Conservation (phyloP, 2,888 invertebrate genomes). For the Byasa hedistus region DNA sequence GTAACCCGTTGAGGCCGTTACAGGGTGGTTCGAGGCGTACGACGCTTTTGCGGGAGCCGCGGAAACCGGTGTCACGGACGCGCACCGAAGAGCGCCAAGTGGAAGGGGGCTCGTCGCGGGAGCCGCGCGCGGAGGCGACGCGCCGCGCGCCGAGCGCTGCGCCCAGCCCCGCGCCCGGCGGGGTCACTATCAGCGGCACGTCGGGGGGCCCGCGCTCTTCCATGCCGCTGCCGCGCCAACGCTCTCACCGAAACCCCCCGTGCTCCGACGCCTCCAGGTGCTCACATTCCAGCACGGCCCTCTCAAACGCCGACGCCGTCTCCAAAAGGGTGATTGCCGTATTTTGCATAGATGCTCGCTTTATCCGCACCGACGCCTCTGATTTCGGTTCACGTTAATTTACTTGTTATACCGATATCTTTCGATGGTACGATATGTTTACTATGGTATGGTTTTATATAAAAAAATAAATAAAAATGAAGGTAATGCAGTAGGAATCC, state of each 20-base stretch:
- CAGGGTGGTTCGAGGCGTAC: constrained; percentile 83
- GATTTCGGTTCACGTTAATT: constrained; percentile 43
- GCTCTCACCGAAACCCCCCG: constrained; percentile 78
- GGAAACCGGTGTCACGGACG: constrained; percentile 82
- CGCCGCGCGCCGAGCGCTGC: constrained; percentile 68
- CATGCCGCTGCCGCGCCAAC: constrained; percentile 79
- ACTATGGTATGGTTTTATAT: constrained; percentile 63
- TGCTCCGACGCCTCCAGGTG: constrained; percentile 67
- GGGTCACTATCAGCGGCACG: constrained; percentile 73
- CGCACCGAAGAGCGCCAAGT: constrained; percentile 83
- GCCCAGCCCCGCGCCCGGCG: constrained; percentile 54
- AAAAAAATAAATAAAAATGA: constrained; percentile 32
- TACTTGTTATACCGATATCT: constrained; percentile 40
- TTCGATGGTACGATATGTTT: constrained; percentile 43
- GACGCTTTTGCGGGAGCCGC: constrained; percentile 82
- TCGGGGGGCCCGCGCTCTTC: constrained; percentile 79
- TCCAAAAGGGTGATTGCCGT: constrained; percentile 74
- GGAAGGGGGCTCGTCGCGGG: constrained; percentile 68
- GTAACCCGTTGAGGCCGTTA: constrained; percentile 81
- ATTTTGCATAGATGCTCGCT: constrained; percentile 74
- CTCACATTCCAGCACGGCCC: constrained; percentile 75
- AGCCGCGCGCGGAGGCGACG: constrained; percentile 65
- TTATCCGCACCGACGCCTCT: constrained; percentile 50
- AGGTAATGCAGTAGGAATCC: neutral
- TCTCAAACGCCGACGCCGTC: constrained; percentile 71